These are phyloP conservation scores for Jaculus jaculus DNA, from an alignment of 2,113 vertebrate genomes.

Conservation along the genomic window DNA sequence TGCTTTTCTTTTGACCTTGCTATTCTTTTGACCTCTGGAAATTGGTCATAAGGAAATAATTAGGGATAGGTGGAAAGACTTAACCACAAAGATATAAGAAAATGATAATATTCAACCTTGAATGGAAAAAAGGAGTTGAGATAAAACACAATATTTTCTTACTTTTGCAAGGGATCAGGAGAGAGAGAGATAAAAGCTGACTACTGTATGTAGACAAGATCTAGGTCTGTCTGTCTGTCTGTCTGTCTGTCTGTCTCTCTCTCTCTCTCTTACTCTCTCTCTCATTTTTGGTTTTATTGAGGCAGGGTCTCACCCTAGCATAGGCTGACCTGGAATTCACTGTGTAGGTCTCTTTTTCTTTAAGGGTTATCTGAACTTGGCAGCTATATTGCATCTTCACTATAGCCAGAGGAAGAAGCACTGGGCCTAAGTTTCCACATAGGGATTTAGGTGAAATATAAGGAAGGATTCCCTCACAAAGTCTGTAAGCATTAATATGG, in stretches of 20 bases:
- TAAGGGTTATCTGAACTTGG: conserved; percentile 56
- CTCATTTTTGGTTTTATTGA: no score
- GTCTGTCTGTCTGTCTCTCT: no score
- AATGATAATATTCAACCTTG: conserved; percentile 36
- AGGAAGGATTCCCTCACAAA: conserved; percentile 57
- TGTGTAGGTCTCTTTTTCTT: not conserved
- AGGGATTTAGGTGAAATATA: conserved; percentile 66
- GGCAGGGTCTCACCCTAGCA: no score
- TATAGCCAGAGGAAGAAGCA: conserved; percentile 50
- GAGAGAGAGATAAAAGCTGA: not conserved
- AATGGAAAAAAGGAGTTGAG: not conserved
- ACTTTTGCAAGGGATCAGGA: not conserved
- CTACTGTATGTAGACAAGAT: conserved; percentile 53
- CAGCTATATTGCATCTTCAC: conserved; percentile 53
- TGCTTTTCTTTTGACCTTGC: conserved; percentile 51
- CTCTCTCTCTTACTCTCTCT: no score
- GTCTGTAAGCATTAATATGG: conserved; percentile 52
- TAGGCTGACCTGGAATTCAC: no score
- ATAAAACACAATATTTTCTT: conserved; percentile 23
- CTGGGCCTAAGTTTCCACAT: conserved; percentile 44
- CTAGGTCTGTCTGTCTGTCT: not conserved
- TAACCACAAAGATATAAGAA: conserved; percentile 54
- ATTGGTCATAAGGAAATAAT: conserved; percentile 65
- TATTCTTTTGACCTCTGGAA: conserved; percentile 59
- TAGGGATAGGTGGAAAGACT: conserved; percentile 59